Conservation (phyloP, 1,140 invertebrate species). For the Vanessa atalanta region DNA sequence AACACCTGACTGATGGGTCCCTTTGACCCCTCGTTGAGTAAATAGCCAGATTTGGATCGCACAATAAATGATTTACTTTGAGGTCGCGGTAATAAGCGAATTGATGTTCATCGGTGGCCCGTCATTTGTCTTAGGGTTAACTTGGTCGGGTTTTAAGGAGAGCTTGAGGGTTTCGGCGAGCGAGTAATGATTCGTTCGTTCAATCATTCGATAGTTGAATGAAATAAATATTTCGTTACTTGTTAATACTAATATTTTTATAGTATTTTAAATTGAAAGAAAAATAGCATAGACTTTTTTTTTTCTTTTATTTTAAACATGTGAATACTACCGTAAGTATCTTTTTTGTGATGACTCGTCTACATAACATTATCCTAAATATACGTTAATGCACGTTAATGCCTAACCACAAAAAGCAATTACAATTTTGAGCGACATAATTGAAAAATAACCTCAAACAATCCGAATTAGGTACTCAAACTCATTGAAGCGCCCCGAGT, state of each 20-base stretch:
- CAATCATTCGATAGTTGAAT: constrained; percentile 7
- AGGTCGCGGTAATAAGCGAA: constrained; percentile 67
- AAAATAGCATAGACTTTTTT: too few species aligned
- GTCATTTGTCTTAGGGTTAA: constrained; percentile 62
- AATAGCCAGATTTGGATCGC: constrained; percentile 68
- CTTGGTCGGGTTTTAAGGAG: constrained; percentile 13
- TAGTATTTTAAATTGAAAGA: not conserved
- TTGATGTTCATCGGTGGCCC: constrained; percentile 58
- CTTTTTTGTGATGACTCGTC: too few species aligned
- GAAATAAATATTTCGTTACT: not conserved
- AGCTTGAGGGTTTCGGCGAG: not conserved
- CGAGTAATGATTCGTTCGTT: not conserved
- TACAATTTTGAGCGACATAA: constrained; percentile 4
- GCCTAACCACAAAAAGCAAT: not conserved
- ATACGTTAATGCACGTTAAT: too few species aligned
- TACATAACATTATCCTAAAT: too few species aligned
- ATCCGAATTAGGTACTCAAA: not conserved
- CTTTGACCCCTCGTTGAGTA: constrained; percentile 67
- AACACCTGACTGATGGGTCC: constrained; percentile 56
- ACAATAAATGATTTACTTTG: constrained; percentile 75
- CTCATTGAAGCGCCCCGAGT: not conserved
- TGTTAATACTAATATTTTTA: not conserved
- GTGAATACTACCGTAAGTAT: too few species aligned
- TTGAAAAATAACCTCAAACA: constrained; percentile 6
- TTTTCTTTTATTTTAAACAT: too few species aligned